Evolutionary conservation across 2,888 invertebrate genomes (phyloP), one percentile per base, ranked within the genome.

Genomic region (Pseudococcus longispinus): DNA sequence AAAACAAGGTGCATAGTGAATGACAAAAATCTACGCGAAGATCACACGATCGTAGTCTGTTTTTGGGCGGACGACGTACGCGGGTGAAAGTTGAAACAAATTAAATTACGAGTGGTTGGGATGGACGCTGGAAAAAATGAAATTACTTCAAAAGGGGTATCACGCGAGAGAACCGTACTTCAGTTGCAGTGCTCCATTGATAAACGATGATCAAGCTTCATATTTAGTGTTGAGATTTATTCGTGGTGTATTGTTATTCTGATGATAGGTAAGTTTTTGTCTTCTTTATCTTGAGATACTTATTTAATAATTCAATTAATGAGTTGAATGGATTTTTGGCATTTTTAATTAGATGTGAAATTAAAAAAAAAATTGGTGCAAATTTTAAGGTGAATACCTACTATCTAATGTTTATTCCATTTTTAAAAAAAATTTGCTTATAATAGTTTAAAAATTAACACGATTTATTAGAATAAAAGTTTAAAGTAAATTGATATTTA

Each of bases 81-180:
- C 77, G 77, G 42, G 77, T 80, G 77, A 80, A 80, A 80, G 77
- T 80, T 80, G 42, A 42, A 80, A 80, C 77, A 80, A 80, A 80
- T 80, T 42, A 80, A 42, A 42, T 42, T 8, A n/a, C 42, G 18
- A 70, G 42, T 42, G 77, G 77, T 80, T 80, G 77, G 77, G 77
- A 80, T 80, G 77, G 77, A 42, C 77, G 42, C 18, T 42, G 77
- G 77, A 80, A 80, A 80, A 80, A 80, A 80, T 42, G 77, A 23
- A 80, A 23, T 80, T 80, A 42, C 77, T 80, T 80, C 77, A 42
- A 80, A 80, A 80, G 77, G 20, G 77, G 77, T 42, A 80, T 42
- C 77, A n/a, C 37, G 29, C 77, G 77, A 37, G 32, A 77, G 77
- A 77, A 80, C 11, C n/a, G 42, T 80, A 37, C 37, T 77, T 77